Evolutionary conservation across 2,888 invertebrate genomes (phyloP).

Genomic region (Zygogramma bicolorata): DNA sequence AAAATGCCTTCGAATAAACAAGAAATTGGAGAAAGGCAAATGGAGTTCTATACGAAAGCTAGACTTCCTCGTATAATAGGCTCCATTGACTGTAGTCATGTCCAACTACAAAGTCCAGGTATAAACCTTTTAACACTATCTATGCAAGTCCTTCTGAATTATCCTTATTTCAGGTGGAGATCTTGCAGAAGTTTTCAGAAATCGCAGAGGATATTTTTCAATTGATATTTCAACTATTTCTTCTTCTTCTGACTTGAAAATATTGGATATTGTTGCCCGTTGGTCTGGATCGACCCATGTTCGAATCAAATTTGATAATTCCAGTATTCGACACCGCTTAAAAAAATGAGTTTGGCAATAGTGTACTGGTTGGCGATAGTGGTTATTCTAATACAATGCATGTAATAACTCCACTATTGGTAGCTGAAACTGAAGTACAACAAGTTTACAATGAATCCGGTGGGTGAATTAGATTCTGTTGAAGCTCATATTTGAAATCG

Average conservation of each 20-base stretch:
- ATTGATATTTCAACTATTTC: conserved; percentile 10
- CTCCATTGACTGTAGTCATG: background rate
- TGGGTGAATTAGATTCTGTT: background rate
- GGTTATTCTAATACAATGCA: conserved; percentile 9
- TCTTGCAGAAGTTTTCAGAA: background rate
- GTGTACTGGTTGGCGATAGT: conserved; percentile 3
- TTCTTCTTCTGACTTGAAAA: background rate
- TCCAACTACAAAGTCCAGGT: background rate
- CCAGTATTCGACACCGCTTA: background rate
- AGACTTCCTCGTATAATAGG: background rate
- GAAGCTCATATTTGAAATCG: too few relatives aligned
- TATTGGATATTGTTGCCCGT: conserved; percentile 14
- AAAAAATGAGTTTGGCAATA: conserved; percentile 15
- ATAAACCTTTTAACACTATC: too few relatives aligned
- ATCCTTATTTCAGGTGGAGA: background rate
- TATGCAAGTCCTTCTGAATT: background rate
- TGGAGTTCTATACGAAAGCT: too few relatives aligned
- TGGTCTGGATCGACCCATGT: conserved; percentile 20
- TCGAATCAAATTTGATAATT: conserved; percentile 7
- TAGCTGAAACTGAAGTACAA: conserved; percentile 1
- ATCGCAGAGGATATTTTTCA: conserved; percentile 14
- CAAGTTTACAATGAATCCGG: background rate
- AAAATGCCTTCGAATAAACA: too few relatives aligned
- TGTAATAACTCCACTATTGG: conserved; percentile 12
- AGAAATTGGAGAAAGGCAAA: too few relatives aligned